Conservation (phyloP, 2,113 vertebrate species). For the Rhodinocichla rosea region DNA sequence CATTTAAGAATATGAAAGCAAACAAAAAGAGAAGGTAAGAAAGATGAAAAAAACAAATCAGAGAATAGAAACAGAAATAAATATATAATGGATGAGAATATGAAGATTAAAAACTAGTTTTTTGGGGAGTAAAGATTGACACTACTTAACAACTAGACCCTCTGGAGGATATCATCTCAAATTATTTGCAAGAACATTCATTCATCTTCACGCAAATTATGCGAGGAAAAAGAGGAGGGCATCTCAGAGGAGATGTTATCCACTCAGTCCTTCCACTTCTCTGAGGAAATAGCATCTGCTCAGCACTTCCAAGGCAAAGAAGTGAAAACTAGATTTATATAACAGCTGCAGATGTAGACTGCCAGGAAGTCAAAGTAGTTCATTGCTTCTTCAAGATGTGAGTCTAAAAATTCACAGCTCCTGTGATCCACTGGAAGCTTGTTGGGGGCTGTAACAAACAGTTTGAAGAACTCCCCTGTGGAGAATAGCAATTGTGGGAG, state of each 20-base stretch:
- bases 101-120: not conserved
- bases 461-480: not conserved
- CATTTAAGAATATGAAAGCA: not conserved
- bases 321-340: not conserved
- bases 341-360: not conserved
- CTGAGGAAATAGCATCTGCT: conserved; percentile 2
- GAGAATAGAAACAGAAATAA: not conserved
- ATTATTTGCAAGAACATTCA: not conserved
- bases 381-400: not conserved
- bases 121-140: not conserved
- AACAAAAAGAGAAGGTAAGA: not conserved
- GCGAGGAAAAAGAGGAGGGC: not conserved
- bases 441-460: not conserved
- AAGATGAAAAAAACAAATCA: not conserved
- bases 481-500: not conserved
- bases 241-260: conserved; percentile 25
- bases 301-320: not conserved
- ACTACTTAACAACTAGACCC: not conserved
- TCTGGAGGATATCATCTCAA: not conserved
- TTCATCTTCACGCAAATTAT: not conserved
- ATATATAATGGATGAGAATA: not conserved
- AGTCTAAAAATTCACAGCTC: not conserved
- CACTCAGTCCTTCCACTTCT: not conserved
- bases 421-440: not conserved
- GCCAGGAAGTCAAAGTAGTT: conserved; percentile 5